Conservation (phyloP, 2,888 invertebrate species). For the Phania funesta region DNA sequence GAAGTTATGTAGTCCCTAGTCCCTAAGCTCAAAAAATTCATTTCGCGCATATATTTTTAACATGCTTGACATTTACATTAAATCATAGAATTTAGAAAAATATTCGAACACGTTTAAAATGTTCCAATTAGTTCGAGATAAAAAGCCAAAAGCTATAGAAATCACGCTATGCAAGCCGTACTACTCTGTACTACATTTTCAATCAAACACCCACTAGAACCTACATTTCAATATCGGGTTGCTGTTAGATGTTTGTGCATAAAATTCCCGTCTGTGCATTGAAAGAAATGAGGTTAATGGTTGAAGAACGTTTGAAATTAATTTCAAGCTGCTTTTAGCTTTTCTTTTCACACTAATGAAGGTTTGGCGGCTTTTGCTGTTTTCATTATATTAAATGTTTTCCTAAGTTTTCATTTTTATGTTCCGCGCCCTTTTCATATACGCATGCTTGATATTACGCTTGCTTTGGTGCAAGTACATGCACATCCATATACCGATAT, state of each 20-base stretch:
- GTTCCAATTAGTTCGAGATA: too few relatives aligned
- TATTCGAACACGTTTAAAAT: too few relatives aligned
- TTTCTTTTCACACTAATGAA: background rate
- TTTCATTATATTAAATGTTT: background rate
- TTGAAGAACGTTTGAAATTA: constrained; percentile 40
- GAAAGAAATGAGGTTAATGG: constrained; percentile 23
- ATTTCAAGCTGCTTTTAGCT: constrained; percentile 26
- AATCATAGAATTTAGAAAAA: too few relatives aligned
- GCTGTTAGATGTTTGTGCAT: background rate
- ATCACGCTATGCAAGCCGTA: too few relatives aligned
- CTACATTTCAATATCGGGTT: too few relatives aligned
- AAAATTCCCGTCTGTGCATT: background rate
- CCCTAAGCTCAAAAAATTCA: too few relatives aligned
- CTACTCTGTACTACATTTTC: too few relatives aligned
- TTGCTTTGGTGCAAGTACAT: background rate
- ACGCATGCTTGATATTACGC: constrained; percentile 50
- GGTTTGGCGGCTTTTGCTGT: constrained; percentile 3
- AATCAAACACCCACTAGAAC: too few relatives aligned
- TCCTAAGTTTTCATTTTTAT: constrained; percentile 31
- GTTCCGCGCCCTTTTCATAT: constrained; percentile 60
- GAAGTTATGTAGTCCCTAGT: too few relatives aligned
- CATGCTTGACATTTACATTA: too few relatives aligned
- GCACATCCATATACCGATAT: background rate
- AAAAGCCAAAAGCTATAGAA: too few relatives aligned
- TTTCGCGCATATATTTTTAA: too few relatives aligned